A percentile compares a stretch with the other conserved stretches of the same genome.
Evolutionary conservation across 2,888 invertebrate species (phyloP).

Genomic region (Lepidonotus clava): DNA sequence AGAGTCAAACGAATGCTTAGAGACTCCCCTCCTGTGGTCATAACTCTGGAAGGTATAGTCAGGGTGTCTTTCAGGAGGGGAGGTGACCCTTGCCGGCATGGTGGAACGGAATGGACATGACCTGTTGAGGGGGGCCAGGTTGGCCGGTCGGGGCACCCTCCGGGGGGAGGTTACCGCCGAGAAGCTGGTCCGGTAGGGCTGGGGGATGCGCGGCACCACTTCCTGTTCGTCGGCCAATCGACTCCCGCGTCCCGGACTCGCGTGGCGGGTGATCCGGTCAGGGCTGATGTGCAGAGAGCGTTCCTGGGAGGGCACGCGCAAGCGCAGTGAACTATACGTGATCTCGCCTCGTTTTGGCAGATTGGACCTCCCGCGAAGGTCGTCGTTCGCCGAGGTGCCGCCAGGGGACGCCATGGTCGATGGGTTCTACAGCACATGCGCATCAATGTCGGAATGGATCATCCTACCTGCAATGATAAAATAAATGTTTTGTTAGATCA

Average conservation of each 20-base stretch:
- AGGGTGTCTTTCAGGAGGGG: not conserved
- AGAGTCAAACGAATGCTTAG: conserved; percentile 35
- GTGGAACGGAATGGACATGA: conserved; percentile 36
- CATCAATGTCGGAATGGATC: not conserved
- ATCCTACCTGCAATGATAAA: not conserved
- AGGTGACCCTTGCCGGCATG: conserved; percentile 47
- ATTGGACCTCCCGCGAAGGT: conserved; percentile 39
- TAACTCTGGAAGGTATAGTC: conserved; percentile 8
- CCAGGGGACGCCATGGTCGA: conserved; percentile 25
- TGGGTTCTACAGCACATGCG: not conserved
- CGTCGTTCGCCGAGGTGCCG: not conserved
- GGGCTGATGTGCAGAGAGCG: conserved; percentile 58
- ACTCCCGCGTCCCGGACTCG: conserved; percentile 52
- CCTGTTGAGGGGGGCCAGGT: not conserved
- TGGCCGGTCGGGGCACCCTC: conserved; percentile 50
- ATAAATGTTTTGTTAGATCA: no score
- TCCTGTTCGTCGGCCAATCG: conserved; percentile 44
- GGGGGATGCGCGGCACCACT: conserved; percentile 67
- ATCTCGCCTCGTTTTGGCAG: conserved; percentile 13
- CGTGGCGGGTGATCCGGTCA: conserved; percentile 58
- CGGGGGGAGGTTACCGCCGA: conserved; percentile 74
- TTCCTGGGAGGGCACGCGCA: conserved; percentile 31
- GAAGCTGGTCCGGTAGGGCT: conserved; percentile 77
- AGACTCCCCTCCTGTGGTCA: conserved; percentile 5
- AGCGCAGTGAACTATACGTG: conserved; percentile 43